phyloP scores from a whole-genome alignment of 2,113 vertebrate genomes.

The Callospermophilus lateralis region DNA sequence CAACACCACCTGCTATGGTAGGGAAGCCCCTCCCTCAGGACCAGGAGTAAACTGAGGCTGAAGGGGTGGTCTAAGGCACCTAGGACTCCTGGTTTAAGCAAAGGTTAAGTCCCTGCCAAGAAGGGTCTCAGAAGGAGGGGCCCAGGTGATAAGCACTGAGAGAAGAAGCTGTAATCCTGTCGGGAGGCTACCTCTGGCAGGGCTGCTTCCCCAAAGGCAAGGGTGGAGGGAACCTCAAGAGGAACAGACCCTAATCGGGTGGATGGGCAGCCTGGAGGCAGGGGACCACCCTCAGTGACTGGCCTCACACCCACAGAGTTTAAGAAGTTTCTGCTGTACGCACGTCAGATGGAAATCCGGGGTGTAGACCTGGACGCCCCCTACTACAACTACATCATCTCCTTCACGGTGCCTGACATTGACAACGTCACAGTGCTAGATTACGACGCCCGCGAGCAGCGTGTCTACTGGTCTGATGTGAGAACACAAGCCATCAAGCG shows the following conservation, averaged over 20 bases:
- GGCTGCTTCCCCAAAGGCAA: neutral
- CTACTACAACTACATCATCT: slow-evolving; percentile 99
- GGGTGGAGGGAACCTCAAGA: neutral
- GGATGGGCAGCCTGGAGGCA: neutral
- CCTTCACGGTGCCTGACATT: slow-evolving; percentile 98
- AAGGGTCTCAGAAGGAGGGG: neutral
- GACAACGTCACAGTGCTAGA: slow-evolving; percentile 98
- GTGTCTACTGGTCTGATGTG: slow-evolving; percentile 99
- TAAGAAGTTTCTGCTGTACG: slow-evolving; percentile 97
- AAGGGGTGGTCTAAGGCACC: accelerated
- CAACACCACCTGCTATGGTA: slow-evolving; percentile 96
- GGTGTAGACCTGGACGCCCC: slow-evolving; percentile 98
- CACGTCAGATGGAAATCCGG: slow-evolving; percentile 98
- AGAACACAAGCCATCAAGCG: slow-evolving; percentile 98
- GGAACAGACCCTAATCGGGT: neutral
- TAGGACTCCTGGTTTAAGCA: neutral
- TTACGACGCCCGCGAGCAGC: slow-evolving; percentile 95
- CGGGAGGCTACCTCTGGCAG: accelerated
- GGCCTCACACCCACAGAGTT: slow-evolving; percentile 88
- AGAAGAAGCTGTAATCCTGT: neutral
- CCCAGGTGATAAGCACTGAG: neutral
- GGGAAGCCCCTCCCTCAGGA: neutral
- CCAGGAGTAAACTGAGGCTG: neutral
- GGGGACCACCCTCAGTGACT: slow-evolving; percentile 20
- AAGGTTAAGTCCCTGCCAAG: neutral